A percentile compares a stretch with the other conserved stretches of the same genome.
Evolutionary conservation across 2,113 vertebrate species (phyloP).

Genomic region (Scalopus aquaticus): DNA sequence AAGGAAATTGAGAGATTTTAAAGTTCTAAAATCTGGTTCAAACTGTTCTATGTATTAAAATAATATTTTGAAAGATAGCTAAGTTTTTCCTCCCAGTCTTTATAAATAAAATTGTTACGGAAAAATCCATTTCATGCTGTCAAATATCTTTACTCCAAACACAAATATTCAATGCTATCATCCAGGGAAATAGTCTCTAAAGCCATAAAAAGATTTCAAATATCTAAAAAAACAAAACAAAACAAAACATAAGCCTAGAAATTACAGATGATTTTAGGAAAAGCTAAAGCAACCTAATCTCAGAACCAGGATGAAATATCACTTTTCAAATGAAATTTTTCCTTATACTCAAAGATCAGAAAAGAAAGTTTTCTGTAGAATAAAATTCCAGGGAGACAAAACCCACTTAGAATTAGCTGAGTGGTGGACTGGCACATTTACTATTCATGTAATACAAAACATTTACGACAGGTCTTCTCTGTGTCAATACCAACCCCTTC

Average conservation of each 20-base stretch:
- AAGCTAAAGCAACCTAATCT: neutral
- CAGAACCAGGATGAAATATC: conserved; percentile 3
- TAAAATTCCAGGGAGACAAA: conserved; percentile 36
- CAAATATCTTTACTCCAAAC: neutral
- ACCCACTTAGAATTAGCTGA: neutral
- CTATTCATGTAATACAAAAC: neutral
- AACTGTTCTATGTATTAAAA: neutral
- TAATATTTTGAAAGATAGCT: neutral
- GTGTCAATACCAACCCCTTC: neutral
- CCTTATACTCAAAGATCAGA: conserved; percentile 13
- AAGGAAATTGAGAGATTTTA: neutral
- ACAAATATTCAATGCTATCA: neutral
- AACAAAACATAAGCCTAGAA: neutral
- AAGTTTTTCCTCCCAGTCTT: neutral
- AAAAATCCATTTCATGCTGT: neutral
- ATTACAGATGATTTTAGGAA: neutral
- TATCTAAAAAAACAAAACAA: neutral
- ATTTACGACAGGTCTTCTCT: neutral
- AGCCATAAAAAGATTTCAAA: neutral
- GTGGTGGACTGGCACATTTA: neutral
- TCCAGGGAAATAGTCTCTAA: neutral
- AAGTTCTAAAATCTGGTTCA: conserved; percentile 33
- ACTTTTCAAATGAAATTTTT: conserved; percentile 19
- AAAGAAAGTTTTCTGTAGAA: conserved; percentile 6
- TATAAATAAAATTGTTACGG: neutral